Conservation (phyloP, 2,113 vertebrate species). For the Mus musculus region DNA sequence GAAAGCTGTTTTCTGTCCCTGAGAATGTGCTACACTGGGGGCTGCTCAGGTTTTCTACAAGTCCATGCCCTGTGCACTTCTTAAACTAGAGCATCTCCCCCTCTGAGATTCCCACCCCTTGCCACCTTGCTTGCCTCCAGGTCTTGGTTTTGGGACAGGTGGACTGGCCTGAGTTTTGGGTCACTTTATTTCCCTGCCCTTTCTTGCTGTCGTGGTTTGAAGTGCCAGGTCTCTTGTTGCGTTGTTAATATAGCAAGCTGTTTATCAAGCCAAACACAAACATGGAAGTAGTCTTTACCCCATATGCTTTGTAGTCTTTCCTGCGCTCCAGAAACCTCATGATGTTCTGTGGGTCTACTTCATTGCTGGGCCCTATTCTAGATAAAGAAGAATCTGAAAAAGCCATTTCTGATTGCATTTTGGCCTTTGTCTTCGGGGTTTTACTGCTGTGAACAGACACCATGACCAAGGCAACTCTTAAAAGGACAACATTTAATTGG, state of each 20-base stretch:
- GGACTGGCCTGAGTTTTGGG: not conserved
- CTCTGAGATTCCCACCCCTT: not conserved
- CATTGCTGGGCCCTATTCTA: not conserved
- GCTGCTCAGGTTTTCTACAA: not conserved
- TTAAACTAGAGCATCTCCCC: not conserved
- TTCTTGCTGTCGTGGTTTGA: slow-evolving; percentile 37
- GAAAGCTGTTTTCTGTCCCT: not conserved
- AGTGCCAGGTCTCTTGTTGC: not conserved
- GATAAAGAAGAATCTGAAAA: not conserved
- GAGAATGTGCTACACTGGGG: not conserved
- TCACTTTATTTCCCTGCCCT: not conserved
- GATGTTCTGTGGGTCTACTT: not conserved
- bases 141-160: not conserved
- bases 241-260: not conserved
- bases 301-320: not conserved
- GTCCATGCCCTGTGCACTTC: not conserved
- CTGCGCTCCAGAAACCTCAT: not conserved
- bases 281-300: not conserved
- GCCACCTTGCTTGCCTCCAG: not conserved
- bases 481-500: too few relatives aligned
- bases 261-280: not conserved
- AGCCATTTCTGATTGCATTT: not conserved
- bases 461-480: too few relatives aligned
- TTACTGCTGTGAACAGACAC: too few relatives aligned
- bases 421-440: not conserved